Evolutionary conservation across 2,797 vertebrate species (phyloP).

Genomic region (Rachycentron canadum): DNA sequence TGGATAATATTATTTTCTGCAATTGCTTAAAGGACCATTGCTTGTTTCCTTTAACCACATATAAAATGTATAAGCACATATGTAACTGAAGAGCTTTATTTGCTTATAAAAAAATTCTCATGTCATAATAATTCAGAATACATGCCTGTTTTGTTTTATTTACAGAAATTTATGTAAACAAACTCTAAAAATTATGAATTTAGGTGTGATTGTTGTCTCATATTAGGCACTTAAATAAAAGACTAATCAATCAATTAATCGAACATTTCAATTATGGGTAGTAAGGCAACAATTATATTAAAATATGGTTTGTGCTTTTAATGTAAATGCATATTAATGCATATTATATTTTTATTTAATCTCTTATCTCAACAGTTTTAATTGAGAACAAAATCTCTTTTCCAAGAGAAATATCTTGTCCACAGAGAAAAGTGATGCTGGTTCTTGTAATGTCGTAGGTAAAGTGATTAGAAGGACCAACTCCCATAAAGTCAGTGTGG

Average conservation of each 20-base stretch:
- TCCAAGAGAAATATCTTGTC: too few species aligned
- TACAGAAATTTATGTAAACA: neutral
- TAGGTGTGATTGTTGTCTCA: neutral
- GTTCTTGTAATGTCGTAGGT: neutral
- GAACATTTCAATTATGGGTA: neutral
- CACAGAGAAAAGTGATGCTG: neutral
- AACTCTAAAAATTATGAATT: neutral
- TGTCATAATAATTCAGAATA: neutral
- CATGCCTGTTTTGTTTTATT: neutral
- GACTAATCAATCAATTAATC: neutral
- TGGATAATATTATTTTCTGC: too few species aligned
- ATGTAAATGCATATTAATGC: neutral
- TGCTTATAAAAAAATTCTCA: neutral
- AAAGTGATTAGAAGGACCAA: constrained; percentile 15
- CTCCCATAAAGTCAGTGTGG: constrained; percentile 34
- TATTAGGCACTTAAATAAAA: neutral
- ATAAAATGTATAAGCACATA: too few species aligned
- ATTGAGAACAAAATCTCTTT: neutral
- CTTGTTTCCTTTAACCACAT: too few species aligned
- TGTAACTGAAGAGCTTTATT: neutral
- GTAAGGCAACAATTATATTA: too few species aligned
- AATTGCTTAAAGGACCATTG: too few species aligned
- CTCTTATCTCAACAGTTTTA: neutral
- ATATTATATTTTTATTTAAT: neutral
- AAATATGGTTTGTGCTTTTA: neutral